Evolutionary conservation across 2,113 vertebrate species (phyloP).

Genomic region (Typhlomys cinereus): DNA sequence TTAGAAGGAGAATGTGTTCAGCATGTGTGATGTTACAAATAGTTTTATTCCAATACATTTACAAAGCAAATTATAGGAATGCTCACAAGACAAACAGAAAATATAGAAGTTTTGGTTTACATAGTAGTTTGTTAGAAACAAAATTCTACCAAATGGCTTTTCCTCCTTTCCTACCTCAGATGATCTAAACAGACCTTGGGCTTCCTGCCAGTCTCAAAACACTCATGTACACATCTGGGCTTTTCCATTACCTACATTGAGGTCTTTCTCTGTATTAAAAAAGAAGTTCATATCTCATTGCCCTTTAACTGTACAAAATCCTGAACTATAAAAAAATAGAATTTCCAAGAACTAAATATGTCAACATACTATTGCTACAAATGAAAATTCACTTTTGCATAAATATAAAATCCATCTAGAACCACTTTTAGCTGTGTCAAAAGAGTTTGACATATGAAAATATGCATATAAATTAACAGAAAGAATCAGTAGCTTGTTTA

Average conservation of each 20-base stretch:
- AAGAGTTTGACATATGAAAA: background rate
- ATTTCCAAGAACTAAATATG: background rate
- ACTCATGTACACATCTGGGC: fast-evolving
- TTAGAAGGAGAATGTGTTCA: background rate
- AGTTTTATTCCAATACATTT: background rate
- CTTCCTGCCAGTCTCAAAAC: fast-evolving
- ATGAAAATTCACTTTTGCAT: background rate
- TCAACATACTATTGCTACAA: background rate
- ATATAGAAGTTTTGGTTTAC: background rate
- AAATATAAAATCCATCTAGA: background rate
- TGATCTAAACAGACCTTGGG: background rate
- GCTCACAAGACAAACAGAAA: background rate
- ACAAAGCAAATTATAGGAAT: too few species aligned
- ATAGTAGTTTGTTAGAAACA: background rate
- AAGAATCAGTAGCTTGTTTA: background rate
- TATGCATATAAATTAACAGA: background rate
- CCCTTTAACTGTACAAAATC: background rate
- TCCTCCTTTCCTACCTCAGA: background rate
- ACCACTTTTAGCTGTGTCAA: background rate
- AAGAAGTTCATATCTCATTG: background rate
- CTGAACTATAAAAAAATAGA: background rate
- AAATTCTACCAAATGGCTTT: background rate
- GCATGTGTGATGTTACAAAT: background rate
- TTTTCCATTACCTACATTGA: background rate
- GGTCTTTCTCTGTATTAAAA: background rate